These are phyloP conservation scores for Escarpia spicata DNA, from an alignment of 2,888 invertebrate genomes.

Conservation along the genomic window DNA sequence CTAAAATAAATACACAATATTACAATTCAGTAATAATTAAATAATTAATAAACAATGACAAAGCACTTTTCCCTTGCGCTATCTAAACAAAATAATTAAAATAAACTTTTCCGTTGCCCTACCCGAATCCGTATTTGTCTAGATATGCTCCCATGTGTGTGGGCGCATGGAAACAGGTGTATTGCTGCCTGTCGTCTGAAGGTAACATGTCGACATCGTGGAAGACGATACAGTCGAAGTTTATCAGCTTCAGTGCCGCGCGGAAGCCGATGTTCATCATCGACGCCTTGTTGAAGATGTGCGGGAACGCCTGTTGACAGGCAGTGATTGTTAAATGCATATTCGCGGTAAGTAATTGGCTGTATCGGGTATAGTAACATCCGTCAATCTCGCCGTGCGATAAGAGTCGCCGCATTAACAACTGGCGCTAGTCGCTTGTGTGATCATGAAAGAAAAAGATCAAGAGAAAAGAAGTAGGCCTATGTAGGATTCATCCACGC, in stretches of 20 bases:
- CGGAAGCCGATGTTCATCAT: conserved; percentile 23
- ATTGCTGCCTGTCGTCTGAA: background rate
- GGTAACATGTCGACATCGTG: conserved; percentile 25
- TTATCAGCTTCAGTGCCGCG: background rate
- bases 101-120: background rate
- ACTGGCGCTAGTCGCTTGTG: too few relatives aligned
- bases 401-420: too few relatives aligned
- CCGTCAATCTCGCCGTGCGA: too few relatives aligned
- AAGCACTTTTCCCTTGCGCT: too few relatives aligned
- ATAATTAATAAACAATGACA: too few relatives aligned
- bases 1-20: too few relatives aligned
- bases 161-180: conserved; percentile 19
- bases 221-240: conserved; percentile 23
- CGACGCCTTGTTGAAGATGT: conserved; percentile 23
- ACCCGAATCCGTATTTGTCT: conserved; percentile 19
- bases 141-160: conserved; percentile 17
- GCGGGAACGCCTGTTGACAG: background rate
- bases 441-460: too few relatives aligned
- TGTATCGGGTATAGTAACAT: too few relatives aligned
- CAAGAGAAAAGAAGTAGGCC: too few relatives aligned
- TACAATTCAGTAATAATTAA: too few relatives aligned
- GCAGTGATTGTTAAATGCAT: background rate
- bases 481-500: too few relatives aligned
- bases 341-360: background rate
- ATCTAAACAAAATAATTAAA: too few relatives aligned